phyloP scores from a whole-genome alignment of 2,797 vertebrate genomes.

The Glyptemys insculpta region DNA sequence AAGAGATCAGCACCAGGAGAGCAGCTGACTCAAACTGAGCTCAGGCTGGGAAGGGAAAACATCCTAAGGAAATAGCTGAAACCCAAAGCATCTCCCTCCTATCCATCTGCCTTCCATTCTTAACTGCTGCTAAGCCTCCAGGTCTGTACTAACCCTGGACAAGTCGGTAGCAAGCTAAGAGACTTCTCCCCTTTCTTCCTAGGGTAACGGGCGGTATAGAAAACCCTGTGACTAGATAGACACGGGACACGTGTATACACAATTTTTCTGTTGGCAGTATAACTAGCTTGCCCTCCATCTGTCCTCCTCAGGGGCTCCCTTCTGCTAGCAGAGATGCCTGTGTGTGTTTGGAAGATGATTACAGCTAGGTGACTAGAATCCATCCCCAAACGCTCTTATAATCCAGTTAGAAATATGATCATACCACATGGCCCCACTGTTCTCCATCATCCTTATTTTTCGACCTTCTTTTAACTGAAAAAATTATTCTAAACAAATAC shows the following conservation, averaged over 20 bases:
- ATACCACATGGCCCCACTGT: background rate
- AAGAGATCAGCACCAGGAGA: background rate
- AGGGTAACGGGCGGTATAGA: background rate
- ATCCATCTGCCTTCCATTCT: background rate
- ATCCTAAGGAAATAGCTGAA: background rate
- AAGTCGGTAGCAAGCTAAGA: background rate
- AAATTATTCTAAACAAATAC: no score
- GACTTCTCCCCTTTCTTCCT: background rate
- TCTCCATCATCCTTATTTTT: background rate
- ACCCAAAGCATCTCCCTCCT: background rate
- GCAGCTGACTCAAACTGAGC: background rate
- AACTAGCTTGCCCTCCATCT: background rate
- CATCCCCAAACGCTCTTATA: background rate
- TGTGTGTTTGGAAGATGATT: background rate
- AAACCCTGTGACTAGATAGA: background rate
- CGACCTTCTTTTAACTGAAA: background rate
- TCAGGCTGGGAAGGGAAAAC: background rate
- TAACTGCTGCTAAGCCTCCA: background rate
- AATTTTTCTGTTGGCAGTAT: background rate
- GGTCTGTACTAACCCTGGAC: background rate
- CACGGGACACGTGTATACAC: background rate
- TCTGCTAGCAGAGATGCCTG: background rate
- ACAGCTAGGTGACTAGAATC: background rate
- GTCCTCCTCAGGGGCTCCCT: background rate
- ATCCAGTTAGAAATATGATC: background rate